phyloP scores from a whole-genome alignment of 1,140 invertebrate genomes.

The Stratiolaelaps scimitus region DNA sequence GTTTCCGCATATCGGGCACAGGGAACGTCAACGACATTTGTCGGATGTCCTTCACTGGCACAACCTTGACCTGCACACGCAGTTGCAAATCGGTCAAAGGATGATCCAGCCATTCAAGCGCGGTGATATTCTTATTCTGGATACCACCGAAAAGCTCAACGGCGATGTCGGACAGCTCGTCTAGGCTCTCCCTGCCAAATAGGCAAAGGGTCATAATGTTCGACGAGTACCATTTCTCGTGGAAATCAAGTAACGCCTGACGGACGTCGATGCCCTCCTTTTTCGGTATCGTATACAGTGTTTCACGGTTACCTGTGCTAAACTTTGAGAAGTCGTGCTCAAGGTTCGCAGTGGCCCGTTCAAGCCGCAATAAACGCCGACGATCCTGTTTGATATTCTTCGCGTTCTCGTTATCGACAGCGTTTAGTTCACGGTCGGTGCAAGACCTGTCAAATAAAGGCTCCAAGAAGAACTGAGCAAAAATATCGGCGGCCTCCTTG shows the following conservation, averaged over 20 bases:
- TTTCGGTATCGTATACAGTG: conserved; percentile 65
- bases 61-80: conserved; percentile 47
- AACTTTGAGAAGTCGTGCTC: conserved; percentile 78
- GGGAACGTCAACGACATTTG: conserved; percentile 77
- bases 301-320: conserved; percentile 62
- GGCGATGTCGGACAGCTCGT: conserved; percentile 69
- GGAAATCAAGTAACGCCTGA: conserved; percentile 75
- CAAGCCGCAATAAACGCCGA: conserved; percentile 75
- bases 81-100: conserved; percentile 59
- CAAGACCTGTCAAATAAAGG: conserved; percentile 80
- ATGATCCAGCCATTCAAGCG: conserved; percentile 62
- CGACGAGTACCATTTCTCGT: conserved; percentile 79
- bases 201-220: conserved; percentile 81
- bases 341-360: conserved; percentile 59
- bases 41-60: conserved; percentile 80
- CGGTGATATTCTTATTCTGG: conserved; percentile 58
- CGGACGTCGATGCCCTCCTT: conserved; percentile 62
- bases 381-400: conserved; percentile 77
- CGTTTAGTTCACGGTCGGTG: conserved; percentile 85
- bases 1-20: conserved; percentile 63
- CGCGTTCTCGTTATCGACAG: conserved; percentile 86
- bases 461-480: conserved; percentile 84
- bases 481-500: conserved; percentile 67
- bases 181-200: conserved; percentile 72
- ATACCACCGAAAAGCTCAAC: conserved; percentile 61